Evolutionary conservation across 1,140 invertebrate species (phyloP), one percentile per base, ranked within the genome.

Genomic region (Macrobrachium rosenbergii): DNA sequence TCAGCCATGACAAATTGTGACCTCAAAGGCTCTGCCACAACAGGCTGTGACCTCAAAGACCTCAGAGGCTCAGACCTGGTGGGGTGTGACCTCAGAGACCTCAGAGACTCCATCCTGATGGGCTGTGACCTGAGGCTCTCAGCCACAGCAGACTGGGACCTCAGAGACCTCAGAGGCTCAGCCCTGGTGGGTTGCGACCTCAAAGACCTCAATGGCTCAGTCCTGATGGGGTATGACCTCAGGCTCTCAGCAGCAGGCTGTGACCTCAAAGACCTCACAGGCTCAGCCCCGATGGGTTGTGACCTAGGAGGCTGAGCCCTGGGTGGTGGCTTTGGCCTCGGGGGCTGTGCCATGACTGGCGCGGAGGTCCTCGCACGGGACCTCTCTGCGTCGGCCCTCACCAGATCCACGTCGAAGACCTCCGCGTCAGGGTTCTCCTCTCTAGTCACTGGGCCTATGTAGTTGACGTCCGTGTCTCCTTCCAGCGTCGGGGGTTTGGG

Each of bases 21-120:
- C 45, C 45, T 52, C 10, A 10, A 52, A 52, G 45, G 45, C 45
- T 52, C 45, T 6, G 45, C 5, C 45, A 6, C 10, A 10, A 10
- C 10, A 52, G 45, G 45, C 10, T 52, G 45, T 6, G 45, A 52
- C 5, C 45, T 52, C 45, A 23, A 37, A 21, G 67, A 72, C 19
- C 19, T 69, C 64, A 69, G 64, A 28, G 64, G 64, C 64, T 69
- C n/a, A 21, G 64, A 69, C 14, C n/a, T 69, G n/a, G 19, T 69
- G 11, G 19, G 64, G 10, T 69, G 64, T 14, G 64, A 69, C 19
- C 64, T 69, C n/a, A 69, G 11, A 52, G 45, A 10, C n/a, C n/a
- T n/a, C 12, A 21, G 64, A 21, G 64, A n/a, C 64, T 11, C 28
- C 14, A n/a, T n/a, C 5, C 10, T 52, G 52, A 52, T 52, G 21